Evolutionary conservation across 2,113 vertebrate genomes (phyloP).

Genomic region (Spilogale gracilis): DNA sequence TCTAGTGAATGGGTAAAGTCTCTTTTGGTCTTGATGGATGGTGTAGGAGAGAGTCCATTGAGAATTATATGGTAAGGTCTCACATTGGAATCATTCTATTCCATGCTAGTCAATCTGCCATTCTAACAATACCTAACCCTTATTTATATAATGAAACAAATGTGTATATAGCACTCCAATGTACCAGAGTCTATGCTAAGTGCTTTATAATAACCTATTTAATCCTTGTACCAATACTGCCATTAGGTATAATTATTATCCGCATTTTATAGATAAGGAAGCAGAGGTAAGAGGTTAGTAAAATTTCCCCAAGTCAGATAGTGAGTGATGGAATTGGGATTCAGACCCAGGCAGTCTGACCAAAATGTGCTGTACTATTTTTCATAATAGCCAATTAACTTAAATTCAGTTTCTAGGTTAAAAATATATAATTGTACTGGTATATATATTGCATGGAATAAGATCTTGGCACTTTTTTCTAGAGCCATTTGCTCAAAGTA

Average conservation of each 20-base stretch:
- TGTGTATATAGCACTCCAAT: background rate
- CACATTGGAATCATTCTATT: background rate
- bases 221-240: background rate
- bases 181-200: background rate
- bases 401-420: background rate
- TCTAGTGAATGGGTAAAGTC: background rate
- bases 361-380: background rate
- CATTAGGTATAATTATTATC: background rate
- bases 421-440: background rate
- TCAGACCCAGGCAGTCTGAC: background rate
- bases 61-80: background rate
- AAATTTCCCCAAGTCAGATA: background rate
- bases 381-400: background rate
- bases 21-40: background rate
- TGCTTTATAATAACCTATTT: slow-evolving; percentile 6
- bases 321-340: background rate
- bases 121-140: slow-evolving; percentile 7
- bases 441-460: background rate
- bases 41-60: background rate
- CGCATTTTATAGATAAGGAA: background rate
- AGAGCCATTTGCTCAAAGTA: background rate
- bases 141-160: slow-evolving; percentile 2
- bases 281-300: background rate
- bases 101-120: background rate
- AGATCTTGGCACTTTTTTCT: background rate